phyloP scores from a whole-genome alignment of 2,797 vertebrate species.

The Cottoperca gobio region DNA sequence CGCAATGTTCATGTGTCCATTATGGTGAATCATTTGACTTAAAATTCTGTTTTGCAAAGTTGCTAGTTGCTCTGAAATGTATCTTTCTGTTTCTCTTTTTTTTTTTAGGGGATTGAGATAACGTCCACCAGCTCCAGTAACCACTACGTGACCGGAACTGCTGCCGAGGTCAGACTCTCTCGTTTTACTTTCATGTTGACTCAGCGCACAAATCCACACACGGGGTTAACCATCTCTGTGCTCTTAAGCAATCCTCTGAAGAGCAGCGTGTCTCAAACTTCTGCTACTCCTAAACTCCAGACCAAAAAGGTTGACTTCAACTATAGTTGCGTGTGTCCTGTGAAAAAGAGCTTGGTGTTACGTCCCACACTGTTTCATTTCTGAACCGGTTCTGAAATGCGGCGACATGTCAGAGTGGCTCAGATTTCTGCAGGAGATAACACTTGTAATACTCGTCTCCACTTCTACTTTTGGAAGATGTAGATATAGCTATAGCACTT shows the following conservation, averaged over 20 bases:
- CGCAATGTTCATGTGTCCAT: slow-evolving; percentile 10
- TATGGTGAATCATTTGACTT: slow-evolving; percentile 9
- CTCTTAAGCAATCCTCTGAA: slow-evolving; percentile 2
- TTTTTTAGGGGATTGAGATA: slow-evolving; percentile 89
- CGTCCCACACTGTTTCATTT: not conserved
- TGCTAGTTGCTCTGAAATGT: not conserved
- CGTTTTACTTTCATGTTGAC: slow-evolving; percentile 21
- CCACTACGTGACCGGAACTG: slow-evolving; percentile 89
- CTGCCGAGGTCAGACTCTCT: slow-evolving; percentile 82
- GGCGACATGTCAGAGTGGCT: not conserved
- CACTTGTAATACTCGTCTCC: not conserved
- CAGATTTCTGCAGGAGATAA: slow-evolving; percentile 15
- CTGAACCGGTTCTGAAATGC: not conserved
- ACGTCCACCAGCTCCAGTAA: slow-evolving; percentile 89
- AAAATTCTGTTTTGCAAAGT: not conserved
- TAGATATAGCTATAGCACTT: slow-evolving; percentile 6
- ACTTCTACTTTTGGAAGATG: not conserved
- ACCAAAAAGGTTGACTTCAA: slow-evolving; percentile 10
- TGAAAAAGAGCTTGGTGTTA: not conserved
- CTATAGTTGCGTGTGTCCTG: not conserved
- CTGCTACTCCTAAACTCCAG: slow-evolving; percentile 21
- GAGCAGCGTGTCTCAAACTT: slow-evolving; percentile 23
- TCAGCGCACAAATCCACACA: slow-evolving; percentile 16
- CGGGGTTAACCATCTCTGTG: slow-evolving; percentile 18
- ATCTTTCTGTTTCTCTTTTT: slow-evolving; percentile 39